Evolutionary conservation across 2,888 invertebrate species (phyloP), one percentile per base, ranked within the genome.

Genomic region (Holacanthella duospinosa): DNA sequence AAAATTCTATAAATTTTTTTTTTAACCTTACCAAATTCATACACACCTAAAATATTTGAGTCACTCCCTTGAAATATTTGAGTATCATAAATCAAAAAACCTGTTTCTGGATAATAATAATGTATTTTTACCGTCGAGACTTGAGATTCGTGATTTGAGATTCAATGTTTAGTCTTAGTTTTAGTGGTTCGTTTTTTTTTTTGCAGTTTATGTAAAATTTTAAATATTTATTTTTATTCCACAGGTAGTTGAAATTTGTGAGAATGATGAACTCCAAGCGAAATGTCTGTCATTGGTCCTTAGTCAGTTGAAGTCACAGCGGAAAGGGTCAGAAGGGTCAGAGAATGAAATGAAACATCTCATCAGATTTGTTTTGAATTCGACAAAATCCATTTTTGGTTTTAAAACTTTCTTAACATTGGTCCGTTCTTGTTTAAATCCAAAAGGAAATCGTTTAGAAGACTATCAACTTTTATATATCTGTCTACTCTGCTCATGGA

Each of bases 171-270:
- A n/a, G n/a, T n/a, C n/a, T n/a, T n/a, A n/a, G n/a, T n/a, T n/a
- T n/a, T n/a, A n/a, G n/a, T n/a, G n/a, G n/a, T n/a, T n/a, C n/a
- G n/a, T n/a, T n/a, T n/a, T n/a, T n/a, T n/a, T n/a, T n/a, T n/a
- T n/a, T n/a, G n/a, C n/a, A n/a, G n/a, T n/a, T n/a, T n/a, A n/a
- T n/a, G n/a, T n/a, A n/a, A n/a, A n/a, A n/a, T n/a, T n/a, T n/a
- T n/a, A n/a, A n/a, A n/a, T n/a, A n/a, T n/a, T n/a, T n/a, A n/a
- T n/a, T n/a, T n/a, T n/a, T n/a, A n/a, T n/a, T n/a, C n/a, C n/a
- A n/a, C 64, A 72, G 72, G 67, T 71, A 12, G 73, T 73, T 9
- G 73, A 73, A 62, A 68, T 73, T 29, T 69, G 71, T 44, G 57
- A 61, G 24, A 68, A 68, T 60, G 73, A 73, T 61, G 67, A 66